Percentiles rank a stretch among this genome's conserved stretches.
Conservation (phyloP, 1,140 invertebrate species). For the Orchesella cincta region DNA sequence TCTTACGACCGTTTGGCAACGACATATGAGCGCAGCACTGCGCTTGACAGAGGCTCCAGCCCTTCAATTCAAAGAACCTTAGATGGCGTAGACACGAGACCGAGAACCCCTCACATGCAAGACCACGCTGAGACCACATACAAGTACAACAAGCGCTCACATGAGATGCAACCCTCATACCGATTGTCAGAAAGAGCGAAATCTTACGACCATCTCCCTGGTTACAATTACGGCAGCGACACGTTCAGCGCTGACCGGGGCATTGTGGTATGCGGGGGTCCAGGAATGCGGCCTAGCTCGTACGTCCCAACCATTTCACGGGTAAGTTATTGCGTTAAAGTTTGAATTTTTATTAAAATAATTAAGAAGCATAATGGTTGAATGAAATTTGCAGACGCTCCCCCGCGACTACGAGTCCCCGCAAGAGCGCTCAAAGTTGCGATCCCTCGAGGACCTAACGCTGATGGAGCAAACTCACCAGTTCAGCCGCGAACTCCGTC, state of each 20-base stretch:
- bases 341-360: neutral
- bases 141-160: neutral
- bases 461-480: neutral
- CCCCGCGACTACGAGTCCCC: neutral
- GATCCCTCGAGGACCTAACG: neutral
- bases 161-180: neutral
- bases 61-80: neutral
- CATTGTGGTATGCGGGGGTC: neutral
- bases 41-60: neutral
- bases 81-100: neutral
- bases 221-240: neutral
- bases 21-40: neutral
- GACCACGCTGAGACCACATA: neutral
- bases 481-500: conserved; percentile 7
- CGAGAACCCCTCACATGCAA: neutral
- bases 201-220: neutral
- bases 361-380: neutral
- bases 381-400: neutral
- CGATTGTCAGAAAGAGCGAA: neutral
- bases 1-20: neutral
- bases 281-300: neutral
- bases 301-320: neutral
- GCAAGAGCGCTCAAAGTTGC: neutral
- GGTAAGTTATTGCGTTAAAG: neutral
- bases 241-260: neutral